Percentiles rank a stretch among this genome's conserved stretches.
Evolutionary conservation across 2,113 vertebrate species (phyloP).

Genomic region (Pyrgilauda ruficollis): DNA sequence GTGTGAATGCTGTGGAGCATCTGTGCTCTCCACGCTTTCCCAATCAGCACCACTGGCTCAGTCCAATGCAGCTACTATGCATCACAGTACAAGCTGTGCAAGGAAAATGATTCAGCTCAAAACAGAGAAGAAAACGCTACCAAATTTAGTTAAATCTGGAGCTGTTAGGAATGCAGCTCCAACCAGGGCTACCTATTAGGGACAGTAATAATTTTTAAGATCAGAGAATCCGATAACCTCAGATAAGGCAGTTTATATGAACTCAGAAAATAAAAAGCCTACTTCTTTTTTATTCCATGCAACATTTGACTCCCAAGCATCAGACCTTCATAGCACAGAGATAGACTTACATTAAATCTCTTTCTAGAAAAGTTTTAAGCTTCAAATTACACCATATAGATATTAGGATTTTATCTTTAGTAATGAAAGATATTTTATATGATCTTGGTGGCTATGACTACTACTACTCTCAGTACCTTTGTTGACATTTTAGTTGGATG

Average conservation of each 20-base stretch:
- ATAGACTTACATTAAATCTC: neutral
- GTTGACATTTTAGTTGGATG: neutral
- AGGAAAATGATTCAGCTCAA: neutral
- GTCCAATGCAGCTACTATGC: accelerated
- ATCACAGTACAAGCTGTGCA: accelerated
- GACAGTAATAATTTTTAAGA: neutral
- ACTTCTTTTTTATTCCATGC: neutral
- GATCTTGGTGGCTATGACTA: neutral
- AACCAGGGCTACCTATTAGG: neutral
- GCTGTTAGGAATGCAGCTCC: neutral
- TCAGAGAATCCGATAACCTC: accelerated
- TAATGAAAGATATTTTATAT: neutral
- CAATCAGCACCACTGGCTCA: neutral
- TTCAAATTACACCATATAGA: neutral
- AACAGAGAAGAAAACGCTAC: neutral
- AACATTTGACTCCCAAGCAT: neutral
- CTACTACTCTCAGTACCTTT: neutral
- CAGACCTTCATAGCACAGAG: neutral
- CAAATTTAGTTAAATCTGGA: neutral
- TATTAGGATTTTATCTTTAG: neutral
- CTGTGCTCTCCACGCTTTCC: neutral
- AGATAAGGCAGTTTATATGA: neutral
- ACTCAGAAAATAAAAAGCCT: neutral
- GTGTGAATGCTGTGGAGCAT: neutral
- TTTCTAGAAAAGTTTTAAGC: neutral